Evolutionary conservation across 1,140 invertebrate genomes (phyloP).

Genomic region (Pollicipes pollicipes): DNA sequence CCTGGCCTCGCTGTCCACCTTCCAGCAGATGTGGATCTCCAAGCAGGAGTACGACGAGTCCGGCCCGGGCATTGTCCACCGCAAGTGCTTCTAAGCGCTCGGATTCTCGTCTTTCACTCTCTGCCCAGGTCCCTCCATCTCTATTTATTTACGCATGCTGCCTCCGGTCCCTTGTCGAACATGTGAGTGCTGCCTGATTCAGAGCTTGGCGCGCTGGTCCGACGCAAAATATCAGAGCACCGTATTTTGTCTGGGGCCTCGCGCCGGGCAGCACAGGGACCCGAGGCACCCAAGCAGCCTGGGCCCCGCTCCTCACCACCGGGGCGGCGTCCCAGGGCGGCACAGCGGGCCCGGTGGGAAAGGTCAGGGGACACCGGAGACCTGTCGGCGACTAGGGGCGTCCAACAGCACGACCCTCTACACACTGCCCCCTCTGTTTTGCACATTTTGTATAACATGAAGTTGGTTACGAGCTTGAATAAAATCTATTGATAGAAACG

Average conservation of each 20-base stretch:
- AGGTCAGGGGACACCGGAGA: too few relatives aligned
- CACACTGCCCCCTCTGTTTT: not conserved
- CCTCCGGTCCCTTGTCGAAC: not conserved
- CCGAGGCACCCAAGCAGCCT: too few relatives aligned
- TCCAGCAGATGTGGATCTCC: constrained; percentile 87
- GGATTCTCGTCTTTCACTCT: not conserved
- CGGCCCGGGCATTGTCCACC: constrained; percentile 44
- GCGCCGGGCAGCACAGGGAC: not conserved
- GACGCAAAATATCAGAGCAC: not conserved
- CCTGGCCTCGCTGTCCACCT: constrained; percentile 64
- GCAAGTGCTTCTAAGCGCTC: constrained; percentile 38
- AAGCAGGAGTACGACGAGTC: constrained; percentile 42
- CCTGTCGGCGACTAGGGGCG: too few relatives aligned
- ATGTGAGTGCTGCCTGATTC: not conserved
- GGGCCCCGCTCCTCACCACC: not conserved
- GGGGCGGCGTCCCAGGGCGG: too few relatives aligned
- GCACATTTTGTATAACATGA: constrained; percentile 1
- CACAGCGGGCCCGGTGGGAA: too few relatives aligned
- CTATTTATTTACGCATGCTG: not conserved
- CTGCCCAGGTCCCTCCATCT: not conserved
- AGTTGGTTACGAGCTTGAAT: not conserved
- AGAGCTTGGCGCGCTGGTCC: not conserved
- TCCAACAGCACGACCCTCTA: too few relatives aligned
- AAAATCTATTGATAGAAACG: not conserved
- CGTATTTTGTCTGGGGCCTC: not conserved